Conservation (phyloP, 1,140 invertebrate genomes). For the Brachystomella parvula region DNA sequence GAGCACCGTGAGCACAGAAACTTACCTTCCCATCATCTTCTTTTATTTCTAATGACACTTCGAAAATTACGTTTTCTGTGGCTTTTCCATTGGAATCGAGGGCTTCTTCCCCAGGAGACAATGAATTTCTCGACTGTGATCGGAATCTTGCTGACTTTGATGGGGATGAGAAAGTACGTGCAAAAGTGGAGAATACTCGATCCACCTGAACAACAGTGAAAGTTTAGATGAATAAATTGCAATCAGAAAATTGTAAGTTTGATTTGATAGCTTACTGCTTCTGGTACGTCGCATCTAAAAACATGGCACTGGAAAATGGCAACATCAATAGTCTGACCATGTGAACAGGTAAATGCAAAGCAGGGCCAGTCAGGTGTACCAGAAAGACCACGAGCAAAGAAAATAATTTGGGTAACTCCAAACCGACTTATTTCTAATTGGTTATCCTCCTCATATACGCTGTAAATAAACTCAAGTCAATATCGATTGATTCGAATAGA, state of each 20-base stretch:
- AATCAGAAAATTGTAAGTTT: background rate
- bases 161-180: constrained; percentile 79
- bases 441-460: constrained; percentile 74
- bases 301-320: constrained; percentile 94
- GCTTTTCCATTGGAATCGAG: background rate
- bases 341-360: constrained; percentile 95
- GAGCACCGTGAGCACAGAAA: background rate
- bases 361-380: constrained; percentile 75
- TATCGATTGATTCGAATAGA: background rate
- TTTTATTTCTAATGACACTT: constrained; percentile 83
- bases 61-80: constrained; percentile 60
- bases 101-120: background rate
- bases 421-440: constrained; percentile 80
- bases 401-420: constrained; percentile 85
- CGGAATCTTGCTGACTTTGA: constrained; percentile 42
- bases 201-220: constrained; percentile 50
- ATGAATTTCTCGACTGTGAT: background rate
- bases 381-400: constrained; percentile 86
- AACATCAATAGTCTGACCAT: constrained; percentile 73
- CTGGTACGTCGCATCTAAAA: constrained; percentile 91
- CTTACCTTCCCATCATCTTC: constrained; percentile 70
- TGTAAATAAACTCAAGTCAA: constrained; percentile 51
- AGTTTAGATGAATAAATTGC: constrained; percentile 19
- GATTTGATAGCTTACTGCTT: constrained; percentile 67
- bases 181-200: constrained; percentile 71